Percentiles rank a stretch among this genome's conserved stretches.
phyloP scores from a whole-genome alignment of 2,797 vertebrate genomes.

The Yasuhikotakia modesta region DNA sequence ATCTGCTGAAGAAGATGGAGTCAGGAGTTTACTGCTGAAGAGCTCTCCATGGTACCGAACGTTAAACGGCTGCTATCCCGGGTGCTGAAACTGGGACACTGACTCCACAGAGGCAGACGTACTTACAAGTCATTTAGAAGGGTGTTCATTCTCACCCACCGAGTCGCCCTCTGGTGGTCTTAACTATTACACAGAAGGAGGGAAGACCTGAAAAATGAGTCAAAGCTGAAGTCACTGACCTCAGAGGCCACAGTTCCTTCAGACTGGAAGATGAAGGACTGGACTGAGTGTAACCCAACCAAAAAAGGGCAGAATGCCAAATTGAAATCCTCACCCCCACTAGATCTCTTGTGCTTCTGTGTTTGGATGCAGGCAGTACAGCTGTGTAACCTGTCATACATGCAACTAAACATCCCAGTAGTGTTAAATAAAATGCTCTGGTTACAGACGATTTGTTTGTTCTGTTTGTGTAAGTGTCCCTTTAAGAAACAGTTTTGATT shows the following conservation, averaged over 20 bases:
- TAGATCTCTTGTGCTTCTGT: slow-evolving; percentile 34
- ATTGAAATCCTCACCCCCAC: slow-evolving; percentile 19
- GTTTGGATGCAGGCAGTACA: slow-evolving; percentile 42
- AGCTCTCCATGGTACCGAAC: slow-evolving; percentile 28
- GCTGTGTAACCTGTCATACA: slow-evolving; percentile 27
- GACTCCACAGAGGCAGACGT: slow-evolving; percentile 24
- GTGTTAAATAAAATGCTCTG: too few relatives aligned
- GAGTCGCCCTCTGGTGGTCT: slow-evolving; percentile 24
- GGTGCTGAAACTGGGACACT: slow-evolving; percentile 40
- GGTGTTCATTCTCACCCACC: slow-evolving; percentile 17
- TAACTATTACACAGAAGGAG: neutral
- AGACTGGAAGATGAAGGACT: too few relatives aligned
- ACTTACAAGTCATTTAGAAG: slow-evolving; percentile 25
- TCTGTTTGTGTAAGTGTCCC: slow-evolving; percentile 2
- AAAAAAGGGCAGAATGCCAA: slow-evolving; percentile 13
- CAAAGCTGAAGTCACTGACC: neutral
- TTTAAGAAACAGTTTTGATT: neutral
- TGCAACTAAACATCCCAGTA: slow-evolving; percentile 31
- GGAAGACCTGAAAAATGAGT: neutral
- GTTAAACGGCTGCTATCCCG: slow-evolving; percentile 12
- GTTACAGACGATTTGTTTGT: too few relatives aligned
- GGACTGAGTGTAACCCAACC: too few relatives aligned
- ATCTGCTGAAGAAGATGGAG: slow-evolving; percentile 5
- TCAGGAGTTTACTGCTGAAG: slow-evolving; percentile 9
- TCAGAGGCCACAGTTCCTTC: too few relatives aligned